Conservation (phyloP, 2,113 vertebrate species). For the Corythornis vintsioides region DNA sequence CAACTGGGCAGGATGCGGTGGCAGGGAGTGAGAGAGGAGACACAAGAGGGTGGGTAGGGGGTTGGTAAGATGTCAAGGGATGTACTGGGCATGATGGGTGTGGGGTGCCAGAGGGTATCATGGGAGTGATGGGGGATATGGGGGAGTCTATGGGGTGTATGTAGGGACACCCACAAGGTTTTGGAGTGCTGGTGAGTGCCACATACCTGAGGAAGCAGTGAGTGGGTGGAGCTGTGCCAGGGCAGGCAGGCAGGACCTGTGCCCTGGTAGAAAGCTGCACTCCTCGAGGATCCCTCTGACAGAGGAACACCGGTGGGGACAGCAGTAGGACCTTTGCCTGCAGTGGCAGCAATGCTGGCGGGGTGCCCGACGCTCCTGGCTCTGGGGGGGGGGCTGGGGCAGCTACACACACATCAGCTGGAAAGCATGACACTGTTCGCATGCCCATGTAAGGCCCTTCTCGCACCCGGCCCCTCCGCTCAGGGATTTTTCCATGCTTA, state of each 20-base stretch:
- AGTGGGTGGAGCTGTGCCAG: background rate
- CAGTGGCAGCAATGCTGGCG: background rate
- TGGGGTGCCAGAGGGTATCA: background rate
- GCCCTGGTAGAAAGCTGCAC: background rate
- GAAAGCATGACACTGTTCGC: background rate
- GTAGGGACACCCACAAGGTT: background rate
- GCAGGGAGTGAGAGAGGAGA: background rate
- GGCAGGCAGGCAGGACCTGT: background rate
- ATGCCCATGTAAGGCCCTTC: slow-evolving; percentile 69
- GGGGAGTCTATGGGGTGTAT: background rate
- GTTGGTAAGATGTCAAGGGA: background rate
- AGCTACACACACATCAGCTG: background rate
- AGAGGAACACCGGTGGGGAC: fast-evolving
- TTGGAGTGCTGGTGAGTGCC: background rate
- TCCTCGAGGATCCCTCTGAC: background rate
- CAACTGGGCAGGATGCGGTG: background rate
- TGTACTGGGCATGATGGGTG: background rate
- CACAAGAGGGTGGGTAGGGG: background rate
- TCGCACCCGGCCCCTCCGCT: background rate
- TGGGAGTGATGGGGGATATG: background rate
- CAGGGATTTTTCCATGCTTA: slow-evolving; percentile 57
- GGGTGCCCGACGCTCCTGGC: background rate
- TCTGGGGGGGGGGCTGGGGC: background rate
- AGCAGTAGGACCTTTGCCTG: background rate
- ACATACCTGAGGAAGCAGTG: background rate